phyloP scores from a whole-genome alignment of 2,113 vertebrate species.

The Siniperca chuatsi region DNA sequence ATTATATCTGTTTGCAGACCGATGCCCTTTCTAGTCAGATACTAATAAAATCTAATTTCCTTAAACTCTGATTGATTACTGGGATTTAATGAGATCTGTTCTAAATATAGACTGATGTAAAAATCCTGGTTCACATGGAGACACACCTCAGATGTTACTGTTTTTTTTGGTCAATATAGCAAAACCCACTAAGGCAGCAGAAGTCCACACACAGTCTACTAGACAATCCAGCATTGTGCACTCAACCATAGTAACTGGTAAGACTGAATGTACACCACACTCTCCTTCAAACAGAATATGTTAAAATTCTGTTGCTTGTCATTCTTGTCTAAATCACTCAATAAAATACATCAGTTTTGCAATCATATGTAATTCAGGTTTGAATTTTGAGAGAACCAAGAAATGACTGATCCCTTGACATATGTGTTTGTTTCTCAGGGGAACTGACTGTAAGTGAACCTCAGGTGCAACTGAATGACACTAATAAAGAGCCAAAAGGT shows the following conservation, averaged over 20 bases:
- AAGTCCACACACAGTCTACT: neutral
- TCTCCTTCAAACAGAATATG: neutral
- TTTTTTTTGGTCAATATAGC: conserved; percentile 2
- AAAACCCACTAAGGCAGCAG: conserved; percentile 11
- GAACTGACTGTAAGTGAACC: conserved; percentile 6
- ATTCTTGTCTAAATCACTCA: neutral
- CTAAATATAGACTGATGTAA: conserved; percentile 13
- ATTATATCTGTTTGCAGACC: conserved; percentile 11
- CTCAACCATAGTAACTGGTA: conserved; percentile 41
- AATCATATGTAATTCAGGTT: neutral
- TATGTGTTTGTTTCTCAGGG: conserved; percentile 51
- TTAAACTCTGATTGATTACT: conserved; percentile 40
- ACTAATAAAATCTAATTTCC: conserved; percentile 12
- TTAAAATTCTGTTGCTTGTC: neutral
- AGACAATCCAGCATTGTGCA: neutral
- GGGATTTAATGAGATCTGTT: conserved; percentile 27
- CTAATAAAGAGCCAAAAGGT: conserved; percentile 31
- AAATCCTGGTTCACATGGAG: neutral
- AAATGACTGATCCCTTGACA: neutral
- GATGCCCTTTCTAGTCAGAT: neutral
- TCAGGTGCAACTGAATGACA: conserved; percentile 4
- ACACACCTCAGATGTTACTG: neutral
- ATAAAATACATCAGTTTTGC: neutral
- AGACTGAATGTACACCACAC: neutral
- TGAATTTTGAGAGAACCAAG: neutral